Conservation (phyloP, 2,888 invertebrate species). For the Idaea aversata region DNA sequence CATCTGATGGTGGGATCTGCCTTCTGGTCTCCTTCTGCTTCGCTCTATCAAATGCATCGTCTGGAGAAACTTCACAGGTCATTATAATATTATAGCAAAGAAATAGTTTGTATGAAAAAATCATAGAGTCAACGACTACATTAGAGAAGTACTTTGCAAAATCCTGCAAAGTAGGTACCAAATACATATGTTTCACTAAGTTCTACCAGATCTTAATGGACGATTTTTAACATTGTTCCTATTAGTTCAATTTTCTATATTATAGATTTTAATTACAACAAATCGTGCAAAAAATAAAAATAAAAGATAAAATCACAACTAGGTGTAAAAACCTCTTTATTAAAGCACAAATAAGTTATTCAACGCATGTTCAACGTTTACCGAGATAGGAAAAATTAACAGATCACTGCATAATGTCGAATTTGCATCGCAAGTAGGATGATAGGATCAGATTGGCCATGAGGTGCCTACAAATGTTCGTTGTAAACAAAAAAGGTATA, state of each 20-base stretch:
- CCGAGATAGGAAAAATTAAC: conserved; percentile 47
- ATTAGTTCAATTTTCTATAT: too few relatives aligned
- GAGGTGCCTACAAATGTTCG: conserved; percentile 15
- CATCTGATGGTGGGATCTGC: neutral
- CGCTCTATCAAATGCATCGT: neutral
- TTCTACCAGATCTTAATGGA: too few relatives aligned
- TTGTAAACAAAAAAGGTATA: neutral
- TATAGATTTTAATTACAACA: neutral
- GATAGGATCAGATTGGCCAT: neutral
- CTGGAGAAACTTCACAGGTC: neutral
- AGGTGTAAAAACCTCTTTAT: neutral
- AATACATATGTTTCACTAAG: too few relatives aligned
- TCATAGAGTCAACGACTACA: neutral
- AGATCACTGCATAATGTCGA: conserved; percentile 30
- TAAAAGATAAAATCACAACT: neutral
- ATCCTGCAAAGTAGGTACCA: too few relatives aligned
- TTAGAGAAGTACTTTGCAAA: too few relatives aligned
- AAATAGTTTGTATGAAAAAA: too few relatives aligned
- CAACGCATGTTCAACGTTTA: conserved; percentile 20
- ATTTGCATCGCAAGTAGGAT: conserved; percentile 27
- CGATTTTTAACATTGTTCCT: too few relatives aligned
- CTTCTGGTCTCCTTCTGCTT: neutral
- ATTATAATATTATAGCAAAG: neutral
- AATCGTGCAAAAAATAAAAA: neutral
- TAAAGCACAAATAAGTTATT: conserved; percentile 10